These are phyloP conservation scores for Dinoponera quadriceps DNA, from an alignment of 1,140 invertebrate species.

Conservation along the genomic window DNA sequence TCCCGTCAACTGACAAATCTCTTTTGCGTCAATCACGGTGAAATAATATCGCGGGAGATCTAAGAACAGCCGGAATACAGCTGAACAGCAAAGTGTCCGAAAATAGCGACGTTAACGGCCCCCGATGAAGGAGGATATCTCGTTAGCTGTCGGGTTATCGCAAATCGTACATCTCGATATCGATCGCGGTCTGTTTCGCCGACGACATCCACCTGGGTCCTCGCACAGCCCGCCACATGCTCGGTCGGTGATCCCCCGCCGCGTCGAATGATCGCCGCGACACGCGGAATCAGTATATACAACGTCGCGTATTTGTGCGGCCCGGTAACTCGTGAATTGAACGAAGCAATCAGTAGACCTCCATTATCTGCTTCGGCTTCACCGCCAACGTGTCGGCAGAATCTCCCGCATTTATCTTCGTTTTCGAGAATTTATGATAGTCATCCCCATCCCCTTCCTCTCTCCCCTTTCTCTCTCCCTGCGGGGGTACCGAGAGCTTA, in stretches of 20 bases:
- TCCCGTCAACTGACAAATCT: too few species aligned
- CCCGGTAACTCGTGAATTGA: slow-evolving; percentile 59
- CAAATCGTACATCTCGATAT: slow-evolving; percentile 16
- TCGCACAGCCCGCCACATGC: slow-evolving; percentile 28
- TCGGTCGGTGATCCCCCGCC: slow-evolving; percentile 3
- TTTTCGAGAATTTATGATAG: slow-evolving; percentile 62
- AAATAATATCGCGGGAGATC: too few species aligned
- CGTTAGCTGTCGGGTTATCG: neutral
- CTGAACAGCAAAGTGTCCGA: neutral
- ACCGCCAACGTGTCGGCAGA: slow-evolving; percentile 33
- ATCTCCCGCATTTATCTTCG: slow-evolving; percentile 58
- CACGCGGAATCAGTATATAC: slow-evolving; percentile 46
- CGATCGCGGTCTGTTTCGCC: slow-evolving; percentile 21
- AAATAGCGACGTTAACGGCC: neutral
- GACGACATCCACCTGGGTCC: slow-evolving; percentile 30
- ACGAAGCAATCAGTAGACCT: slow-evolving; percentile 61
- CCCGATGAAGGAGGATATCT: slow-evolving; percentile 31
- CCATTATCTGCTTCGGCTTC: slow-evolving; percentile 57
- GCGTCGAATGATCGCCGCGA: slow-evolving; percentile 49
- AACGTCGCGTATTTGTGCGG: slow-evolving; percentile 58
- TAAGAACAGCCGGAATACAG: too few species aligned
- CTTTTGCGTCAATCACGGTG: too few species aligned
- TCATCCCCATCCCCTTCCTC: neutral
- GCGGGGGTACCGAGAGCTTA: slow-evolving; percentile 40
- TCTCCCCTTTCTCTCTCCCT: too few species aligned